Evolutionary conservation across 2,888 invertebrate genomes (phyloP).

Genomic region (Neoaliturus tenellus): DNA sequence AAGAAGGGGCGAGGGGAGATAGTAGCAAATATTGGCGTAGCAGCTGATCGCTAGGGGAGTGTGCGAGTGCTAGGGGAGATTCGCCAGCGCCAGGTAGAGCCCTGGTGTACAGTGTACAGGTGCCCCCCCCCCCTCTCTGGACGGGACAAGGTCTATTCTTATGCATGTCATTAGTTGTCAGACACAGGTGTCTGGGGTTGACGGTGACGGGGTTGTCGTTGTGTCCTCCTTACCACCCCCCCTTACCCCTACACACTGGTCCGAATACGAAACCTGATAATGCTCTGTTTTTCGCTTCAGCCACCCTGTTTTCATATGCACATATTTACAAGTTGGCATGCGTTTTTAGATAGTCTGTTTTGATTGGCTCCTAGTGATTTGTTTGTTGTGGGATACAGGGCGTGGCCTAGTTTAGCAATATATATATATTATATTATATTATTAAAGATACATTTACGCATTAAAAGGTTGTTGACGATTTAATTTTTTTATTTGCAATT

Average conservation of each 20-base stretch:
- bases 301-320: constrained; percentile 1
- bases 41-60: too few relatives aligned
- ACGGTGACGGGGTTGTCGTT: background rate
- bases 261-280: background rate
- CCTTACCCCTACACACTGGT: background rate
- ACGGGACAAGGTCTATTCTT: constrained; percentile 7
- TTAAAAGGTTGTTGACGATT: too few relatives aligned
- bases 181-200: background rate
- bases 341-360: too few relatives aligned
- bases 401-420: too few relatives aligned
- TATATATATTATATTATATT: too few relatives aligned
- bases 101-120: too few relatives aligned
- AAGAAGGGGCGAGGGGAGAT: background rate
- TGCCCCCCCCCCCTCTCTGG: background rate
- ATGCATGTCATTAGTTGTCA: constrained; percentile 17
- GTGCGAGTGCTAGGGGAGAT: too few relatives aligned
- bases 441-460: too few relatives aligned
- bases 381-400: too few relatives aligned
- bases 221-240: background rate
- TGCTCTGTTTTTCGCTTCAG: background rate
- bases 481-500: too few relatives aligned
- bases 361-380: too few relatives aligned
- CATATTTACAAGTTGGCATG: background rate
- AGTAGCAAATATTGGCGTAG: background rate
- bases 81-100: too few relatives aligned